Evolutionary conservation across 1,140 invertebrate species (phyloP), one percentile per base, ranked within the genome.

Genomic region (Lasaia peninsularis): DNA sequence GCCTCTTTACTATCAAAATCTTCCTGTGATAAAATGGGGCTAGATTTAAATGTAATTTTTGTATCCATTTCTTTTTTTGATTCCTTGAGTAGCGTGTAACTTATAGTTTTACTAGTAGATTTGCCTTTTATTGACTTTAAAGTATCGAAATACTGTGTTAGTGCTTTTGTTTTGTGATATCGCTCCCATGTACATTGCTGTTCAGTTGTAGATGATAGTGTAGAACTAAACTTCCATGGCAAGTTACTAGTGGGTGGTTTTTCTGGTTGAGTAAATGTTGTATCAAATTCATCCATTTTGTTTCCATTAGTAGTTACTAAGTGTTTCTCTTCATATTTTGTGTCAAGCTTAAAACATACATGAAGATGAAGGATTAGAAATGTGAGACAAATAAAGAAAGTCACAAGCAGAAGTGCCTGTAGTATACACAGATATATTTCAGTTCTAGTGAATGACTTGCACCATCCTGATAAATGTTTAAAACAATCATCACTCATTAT

Each of bases 301-400:
- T 4, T 28, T 28, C 5, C 8, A 28, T 4, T 28, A 28, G 8
- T 28, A 28, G 24, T 28, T 28, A 3, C 24, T 0, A 28, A 28
- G 24, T 28, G 8, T 4, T 28, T 28, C 8, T 28, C 24, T 37
- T 35, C 4, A 31, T 21, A 16, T 28, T 12, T 10, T 14, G 18
- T 8, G 18, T 62, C 59, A 34, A 28, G 14, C 10, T 60, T 53
- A 3, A 58, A 12, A 60, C 79, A 82, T 2, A 54, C 71, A 14
- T 79, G 31, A 7, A 84, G 69, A 54, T 88, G 82, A n/a, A 80
- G 58, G 51, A 80, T 69, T 5, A 85, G 49, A 62, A 86, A 83
- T 28, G 67, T 72, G 5, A 88, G 58, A 53, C 77, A 74, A 0
- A 54, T 57, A 40, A 86, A 62, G 31, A 80, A 71, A 5, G 74